Conservation (phyloP, 2,113 vertebrate species). For the Salvelinus alpinus region DNA sequence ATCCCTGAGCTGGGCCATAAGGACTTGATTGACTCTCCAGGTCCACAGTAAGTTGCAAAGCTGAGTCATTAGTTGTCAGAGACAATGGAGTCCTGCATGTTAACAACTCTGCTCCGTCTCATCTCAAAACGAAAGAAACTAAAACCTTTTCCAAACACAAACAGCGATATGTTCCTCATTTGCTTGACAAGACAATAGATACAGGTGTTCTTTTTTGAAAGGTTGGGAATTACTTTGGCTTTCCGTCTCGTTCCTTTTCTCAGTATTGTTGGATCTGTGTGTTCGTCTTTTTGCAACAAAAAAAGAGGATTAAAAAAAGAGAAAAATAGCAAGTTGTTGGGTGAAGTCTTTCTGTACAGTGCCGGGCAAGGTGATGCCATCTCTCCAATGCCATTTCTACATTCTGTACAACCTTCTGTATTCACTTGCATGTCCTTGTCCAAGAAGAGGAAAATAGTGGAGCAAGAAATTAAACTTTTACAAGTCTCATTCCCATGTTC, state of each 20-base stretch:
- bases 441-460: conserved; percentile 55
- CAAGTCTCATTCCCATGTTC: conserved; percentile 66
- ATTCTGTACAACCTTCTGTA: conserved; percentile 58
- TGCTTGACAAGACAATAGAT: conserved; percentile 58
- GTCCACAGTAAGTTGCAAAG: conserved; percentile 32
- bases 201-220: conserved; percentile 55
- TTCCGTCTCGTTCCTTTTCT: conserved; percentile 65
- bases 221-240: conserved; percentile 62
- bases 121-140: conserved; percentile 51
- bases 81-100: conserved; percentile 66
- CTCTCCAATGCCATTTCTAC: conserved; percentile 56
- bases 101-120: conserved; percentile 65
- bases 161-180: conserved; percentile 54
- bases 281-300: conserved; percentile 74
- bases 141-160: conserved; percentile 50
- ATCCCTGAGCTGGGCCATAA: conserved; percentile 43
- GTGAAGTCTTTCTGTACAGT: conserved; percentile 71
- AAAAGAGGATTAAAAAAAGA: conserved; percentile 66
- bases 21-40: conserved; percentile 49
- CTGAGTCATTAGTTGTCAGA: conserved; percentile 33
- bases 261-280: conserved; percentile 75
- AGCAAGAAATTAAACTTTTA: conserved; percentile 67
- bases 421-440: conserved; percentile 75
- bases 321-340: conserved; percentile 61
- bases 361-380: conserved; percentile 28